Conservation (phyloP, 2,797 vertebrate genomes). For the Acanthurus tractus region DNA sequence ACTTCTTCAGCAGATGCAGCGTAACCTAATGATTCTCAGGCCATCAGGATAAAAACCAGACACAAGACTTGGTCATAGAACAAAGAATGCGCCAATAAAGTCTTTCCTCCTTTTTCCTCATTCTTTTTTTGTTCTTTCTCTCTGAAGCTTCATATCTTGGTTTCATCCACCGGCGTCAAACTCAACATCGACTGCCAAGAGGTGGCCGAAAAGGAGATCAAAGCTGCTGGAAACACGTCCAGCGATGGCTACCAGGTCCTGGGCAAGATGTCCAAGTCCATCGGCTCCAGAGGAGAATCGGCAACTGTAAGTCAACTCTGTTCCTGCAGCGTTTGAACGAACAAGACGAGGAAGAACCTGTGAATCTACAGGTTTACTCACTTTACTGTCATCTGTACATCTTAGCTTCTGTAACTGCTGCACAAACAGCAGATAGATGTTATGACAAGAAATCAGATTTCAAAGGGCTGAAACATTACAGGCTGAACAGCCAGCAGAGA, state of each 20-base stretch:
- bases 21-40: slow-evolving; percentile 48
- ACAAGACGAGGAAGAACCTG: background rate
- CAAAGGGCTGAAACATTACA: background rate
- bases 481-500: no score
- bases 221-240: slow-evolving; percentile 91
- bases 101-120: background rate
- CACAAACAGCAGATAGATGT: background rate
- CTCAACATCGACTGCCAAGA: slow-evolving; percentile 95
- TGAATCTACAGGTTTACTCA: background rate
- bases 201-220: slow-evolving; percentile 91
- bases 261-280: slow-evolving; percentile 91
- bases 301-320: slow-evolving; percentile 88
- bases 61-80: slow-evolving; percentile 35
- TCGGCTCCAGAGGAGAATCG: slow-evolving; percentile 88
- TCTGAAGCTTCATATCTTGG: slow-evolving; percentile 93
- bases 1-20: slow-evolving; percentile 5
- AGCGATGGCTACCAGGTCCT: slow-evolving; percentile 95
- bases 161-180: slow-evolving; percentile 91
- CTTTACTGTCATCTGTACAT: no score
- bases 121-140: slow-evolving; percentile 1
- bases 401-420: no score
- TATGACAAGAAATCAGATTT: background rate
- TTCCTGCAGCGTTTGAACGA: background rate
- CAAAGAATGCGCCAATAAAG: slow-evolving; percentile 52
- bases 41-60: slow-evolving; percentile 54